Percentiles rank a stretch among this genome's conserved stretches.
Evolutionary conservation across 2,888 invertebrate genomes (phyloP).

Genomic region (Hipparchia semele): DNA sequence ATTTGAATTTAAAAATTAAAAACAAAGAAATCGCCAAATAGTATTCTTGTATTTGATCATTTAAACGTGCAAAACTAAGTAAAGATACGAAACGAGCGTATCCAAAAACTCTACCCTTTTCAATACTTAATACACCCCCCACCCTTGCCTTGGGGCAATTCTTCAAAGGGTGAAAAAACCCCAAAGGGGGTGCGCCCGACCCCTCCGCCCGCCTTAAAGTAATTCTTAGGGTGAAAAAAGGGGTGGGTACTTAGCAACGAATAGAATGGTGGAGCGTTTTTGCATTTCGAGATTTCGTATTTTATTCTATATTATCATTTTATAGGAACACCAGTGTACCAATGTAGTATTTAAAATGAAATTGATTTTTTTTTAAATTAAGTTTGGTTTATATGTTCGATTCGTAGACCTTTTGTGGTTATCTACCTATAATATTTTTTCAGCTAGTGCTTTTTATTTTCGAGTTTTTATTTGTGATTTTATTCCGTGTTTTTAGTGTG

Average conservation of each 20-base stretch:
- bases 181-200: conserved; percentile 47
- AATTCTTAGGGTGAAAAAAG: conserved; percentile 81
- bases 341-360: not conserved
- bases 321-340: not conserved
- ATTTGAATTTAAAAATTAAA: no score
- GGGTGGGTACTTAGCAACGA: conserved; percentile 80
- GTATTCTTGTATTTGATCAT: conserved; percentile 4
- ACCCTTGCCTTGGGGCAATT: conserved; percentile 80
- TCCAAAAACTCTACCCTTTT: conserved; percentile 77
- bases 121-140: conserved; percentile 71
- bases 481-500: no score
- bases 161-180: conserved; percentile 83
- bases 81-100: conserved; percentile 33
- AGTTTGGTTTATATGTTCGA: not conserved
- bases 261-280: conserved; percentile 64
- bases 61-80: conserved; percentile 17
- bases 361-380: not conserved
- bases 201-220: conserved; percentile 73
- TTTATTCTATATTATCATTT: conserved; percentile 20
- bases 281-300: conserved; percentile 46
- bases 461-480: no score
- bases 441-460: no score
- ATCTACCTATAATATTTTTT: not conserved
- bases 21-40: not conserved
- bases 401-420: not conserved